Base-by-base conservation (phyloP, 1,140 invertebrate genomes). In the Amyelois transitella region DNA sequence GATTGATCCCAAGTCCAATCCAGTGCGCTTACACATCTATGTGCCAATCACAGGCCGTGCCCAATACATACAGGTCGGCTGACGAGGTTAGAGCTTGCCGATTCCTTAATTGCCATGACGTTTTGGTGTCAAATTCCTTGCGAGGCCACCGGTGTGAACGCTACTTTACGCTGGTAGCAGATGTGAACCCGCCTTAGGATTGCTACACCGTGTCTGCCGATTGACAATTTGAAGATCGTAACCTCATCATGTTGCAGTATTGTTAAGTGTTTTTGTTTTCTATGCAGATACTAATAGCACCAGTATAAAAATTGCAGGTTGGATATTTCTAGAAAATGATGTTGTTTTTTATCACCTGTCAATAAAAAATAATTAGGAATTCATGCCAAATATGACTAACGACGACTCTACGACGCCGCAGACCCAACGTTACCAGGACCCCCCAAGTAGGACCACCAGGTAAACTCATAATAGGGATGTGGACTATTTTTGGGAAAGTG, bases 81-180 rank as follows among this genome's bases (percentile, higher is more conserved):
- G 78, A 79, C 73, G 79, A 81, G 81, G 84, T 85, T 87, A 87
- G 71, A 77, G 72, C 81, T 87, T 87, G 81, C 81, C 77, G 84
- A 87, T 87, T 87, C 84, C 84, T 87, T 87, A 87, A 87, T 86
- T 85, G 84, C 79, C 72, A 69, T 86, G 84, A 87, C 84, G 81
- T 87, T 87, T 87, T 84, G 84, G 81, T 87, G 84, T 79, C 84
- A 83, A 69, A 83, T 77, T 80, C 79, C 72, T 54, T 56, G 53
- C 44, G 47, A 50, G 60, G 52, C 43, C 56, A 57, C 12, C 43
- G 18, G 49, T 48, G 63, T 58, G 66, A 52, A 73, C 54, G 79
- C 78, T 84, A 81, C 81, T 77, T 75, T 76, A 69, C 61, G 57
- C 62, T 73, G 62, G 71, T 74, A 69, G 70, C 61, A 43, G 47